Conservation (phyloP, 2,113 vertebrate species). For the Asarcornis scutulata region DNA sequence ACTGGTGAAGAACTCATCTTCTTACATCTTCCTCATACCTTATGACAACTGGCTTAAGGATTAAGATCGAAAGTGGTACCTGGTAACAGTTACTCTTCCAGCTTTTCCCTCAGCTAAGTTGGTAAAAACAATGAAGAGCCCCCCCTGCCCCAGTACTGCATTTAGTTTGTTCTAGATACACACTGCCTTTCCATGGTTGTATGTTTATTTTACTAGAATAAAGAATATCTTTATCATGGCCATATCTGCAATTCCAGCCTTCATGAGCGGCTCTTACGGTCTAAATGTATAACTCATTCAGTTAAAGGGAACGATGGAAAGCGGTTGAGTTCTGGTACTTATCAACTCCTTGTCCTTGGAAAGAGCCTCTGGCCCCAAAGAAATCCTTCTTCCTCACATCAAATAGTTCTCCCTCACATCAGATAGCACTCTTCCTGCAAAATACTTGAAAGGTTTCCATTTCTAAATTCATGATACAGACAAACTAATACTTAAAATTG, state of each 20-base stretch:
- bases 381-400: neutral
- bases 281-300: neutral
- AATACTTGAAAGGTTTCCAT: neutral
- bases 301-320: neutral
- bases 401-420: neutral
- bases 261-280: rapidly evolving
- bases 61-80: neutral
- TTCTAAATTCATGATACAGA: neutral
- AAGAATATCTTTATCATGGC: neutral
- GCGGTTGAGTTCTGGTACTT: neutral
- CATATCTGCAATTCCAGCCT: neutral
- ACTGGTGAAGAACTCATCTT: neutral
- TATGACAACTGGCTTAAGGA: neutral
- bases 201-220: neutral
- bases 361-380: neutral
- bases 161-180: neutral
- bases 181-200: neutral
- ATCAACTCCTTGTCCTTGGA: neutral
- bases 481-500: neutral
- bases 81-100: neutral
- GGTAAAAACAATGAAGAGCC: neutral
- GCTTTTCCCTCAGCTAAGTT: neutral
- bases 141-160: neutral
- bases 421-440: neutral
- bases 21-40: neutral